Base-by-base conservation (phyloP, 2,797 vertebrate species). In the Channallabes apus region DNA sequence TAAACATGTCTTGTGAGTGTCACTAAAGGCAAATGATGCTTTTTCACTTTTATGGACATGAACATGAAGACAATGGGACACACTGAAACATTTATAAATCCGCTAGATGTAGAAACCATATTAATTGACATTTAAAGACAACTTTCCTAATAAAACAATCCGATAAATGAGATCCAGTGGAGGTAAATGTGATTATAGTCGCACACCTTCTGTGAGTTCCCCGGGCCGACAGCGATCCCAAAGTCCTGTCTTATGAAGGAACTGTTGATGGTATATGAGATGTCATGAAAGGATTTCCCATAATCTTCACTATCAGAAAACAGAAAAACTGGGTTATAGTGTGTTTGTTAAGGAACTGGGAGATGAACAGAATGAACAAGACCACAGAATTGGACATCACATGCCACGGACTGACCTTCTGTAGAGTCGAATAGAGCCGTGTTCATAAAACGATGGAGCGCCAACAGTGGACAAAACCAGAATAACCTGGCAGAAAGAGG, bases 241-340 rank as follows among this genome's bases (percentile, higher is more conserved):
- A 96, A 96, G 85, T 96, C 95, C 90, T 95, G 94, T 68, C 89
- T 92, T 73, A 96, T 95, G 91, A 96, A 96, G 41, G 94, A 94
- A 91, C 94, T 92, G 90, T 94, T 95, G 91, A 96, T 95, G 79
- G 85, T 91, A 32, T 91, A 83, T 32, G 95, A 95, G 83, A 96
- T 93, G 86, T 96, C 95, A 61, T 92, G 92, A 84, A 96, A 96
- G 69, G 94, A 95, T 88, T 96, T 96, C n/a, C 95, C 96, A 65
- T 94, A 96, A 91, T 96, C 94, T 69, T 93, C 93, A 77, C 96
- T 96, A 89, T 54, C 78, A 29, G 73, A 71, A 58, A 77, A 82
- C 20, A 89, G 61, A 88, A 84, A 75, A 67, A 22, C 68, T 18
- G 68, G 62, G 20, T 72, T 67, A 56, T 7, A 82, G 69, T 46